Evolutionary conservation across 23 tunicate species (phyloP).

Genomic region (Oikopleura dioica): DNA sequence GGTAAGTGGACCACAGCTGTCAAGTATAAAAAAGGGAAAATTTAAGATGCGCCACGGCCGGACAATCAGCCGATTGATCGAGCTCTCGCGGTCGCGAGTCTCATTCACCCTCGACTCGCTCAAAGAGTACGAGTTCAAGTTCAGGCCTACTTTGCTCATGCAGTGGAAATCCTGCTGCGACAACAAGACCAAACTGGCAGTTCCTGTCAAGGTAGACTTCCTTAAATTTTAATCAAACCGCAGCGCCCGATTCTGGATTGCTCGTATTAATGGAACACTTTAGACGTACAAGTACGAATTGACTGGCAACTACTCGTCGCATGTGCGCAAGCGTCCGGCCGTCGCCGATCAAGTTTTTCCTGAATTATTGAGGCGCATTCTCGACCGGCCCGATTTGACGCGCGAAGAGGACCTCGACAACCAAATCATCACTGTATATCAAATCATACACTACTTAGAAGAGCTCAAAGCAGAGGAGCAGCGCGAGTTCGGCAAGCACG

Average conservation of each 20-base stretch:
- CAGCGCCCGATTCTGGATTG: no score
- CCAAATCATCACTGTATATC: conserved; percentile 46
- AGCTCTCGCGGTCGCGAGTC: background rate
- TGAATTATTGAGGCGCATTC: conserved; percentile 45
- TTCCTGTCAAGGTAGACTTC: no score
- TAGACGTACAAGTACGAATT: conserved; percentile 45
- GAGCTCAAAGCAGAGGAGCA: background rate
- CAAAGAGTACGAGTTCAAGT: conserved; percentile 14
- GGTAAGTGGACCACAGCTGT: background rate
- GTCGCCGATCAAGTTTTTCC: conserved; percentile 71
- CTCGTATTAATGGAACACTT: no score
- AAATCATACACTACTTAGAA: conserved; percentile 17
- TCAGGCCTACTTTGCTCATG: conserved; percentile 28
- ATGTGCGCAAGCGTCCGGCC: conserved; percentile 41
- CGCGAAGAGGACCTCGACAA: conserved; percentile 15
- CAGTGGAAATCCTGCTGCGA: conserved; percentile 76
- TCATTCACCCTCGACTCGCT: background rate
- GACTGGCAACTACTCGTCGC: conserved; percentile 24
- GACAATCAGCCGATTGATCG: background rate
- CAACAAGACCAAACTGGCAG: conserved; percentile 26
- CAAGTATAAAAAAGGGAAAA: background rate
- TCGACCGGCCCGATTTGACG: conserved; percentile 16
- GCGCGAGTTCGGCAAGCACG: background rate
- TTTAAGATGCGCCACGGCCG: background rate
- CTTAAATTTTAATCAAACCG: no score